Conservation (phyloP, 2,888 invertebrate genomes). For the Microdon myrmicae region DNA sequence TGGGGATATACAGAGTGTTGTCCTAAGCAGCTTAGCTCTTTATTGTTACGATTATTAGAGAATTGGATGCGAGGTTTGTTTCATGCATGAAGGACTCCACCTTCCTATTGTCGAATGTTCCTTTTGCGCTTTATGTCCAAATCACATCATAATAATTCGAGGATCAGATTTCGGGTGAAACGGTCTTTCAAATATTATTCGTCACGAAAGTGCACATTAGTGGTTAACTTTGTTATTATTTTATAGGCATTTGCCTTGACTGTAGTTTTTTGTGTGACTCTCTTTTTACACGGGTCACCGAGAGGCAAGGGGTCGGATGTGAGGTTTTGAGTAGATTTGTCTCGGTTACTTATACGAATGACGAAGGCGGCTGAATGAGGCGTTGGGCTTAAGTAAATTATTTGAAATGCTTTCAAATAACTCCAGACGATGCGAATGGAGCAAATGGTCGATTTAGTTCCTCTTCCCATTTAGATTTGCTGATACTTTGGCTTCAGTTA, state of each 20-base stretch:
- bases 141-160: conserved; percentile 49
- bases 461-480: no score
- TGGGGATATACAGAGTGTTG: conserved; percentile 21
- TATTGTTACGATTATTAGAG: conserved; percentile 46
- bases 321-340: conserved; percentile 46
- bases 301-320: conserved; percentile 19
- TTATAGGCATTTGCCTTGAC: not conserved
- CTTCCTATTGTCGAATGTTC: conserved; percentile 15
- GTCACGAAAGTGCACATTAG: conserved; percentile 31
- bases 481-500: no score
- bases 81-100: conserved; percentile 35
- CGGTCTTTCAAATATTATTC: conserved; percentile 49
- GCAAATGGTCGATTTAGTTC: no score
- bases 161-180: conserved; percentile 50
- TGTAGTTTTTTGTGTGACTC: conserved; percentile 4
- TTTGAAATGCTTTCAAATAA: no score
- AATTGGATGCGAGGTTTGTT: conserved; percentile 28
- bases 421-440: no score
- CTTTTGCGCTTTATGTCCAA: conserved; percentile 31
- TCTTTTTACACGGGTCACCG: conserved; percentile 33
- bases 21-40: conserved; percentile 50
- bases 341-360: conserved; percentile 51
- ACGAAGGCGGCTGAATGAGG: no score
- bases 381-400: no score
- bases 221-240: conserved; percentile 33